Conservation (phyloP, 2,888 invertebrate species). For the Hydrotaea cyrtoneurina region DNA sequence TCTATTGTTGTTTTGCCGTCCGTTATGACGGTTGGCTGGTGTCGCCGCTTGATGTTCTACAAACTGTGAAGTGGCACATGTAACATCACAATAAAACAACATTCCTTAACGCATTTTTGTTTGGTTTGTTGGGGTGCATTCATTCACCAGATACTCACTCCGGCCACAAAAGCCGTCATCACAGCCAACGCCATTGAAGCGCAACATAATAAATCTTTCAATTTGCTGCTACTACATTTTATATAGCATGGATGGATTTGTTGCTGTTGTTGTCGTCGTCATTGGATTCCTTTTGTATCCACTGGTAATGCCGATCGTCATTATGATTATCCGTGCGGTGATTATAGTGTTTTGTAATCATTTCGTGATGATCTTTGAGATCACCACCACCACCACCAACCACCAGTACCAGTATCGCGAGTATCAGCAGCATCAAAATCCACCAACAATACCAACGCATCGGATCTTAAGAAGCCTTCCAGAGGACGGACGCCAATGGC, state of each 20-base stretch:
- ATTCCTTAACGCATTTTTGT: slow-evolving; percentile 65
- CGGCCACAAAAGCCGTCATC: slow-evolving; percentile 12
- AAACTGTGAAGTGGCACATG: slow-evolving; percentile 65
- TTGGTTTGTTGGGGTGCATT: slow-evolving; percentile 28
- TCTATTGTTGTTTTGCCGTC: not conserved
- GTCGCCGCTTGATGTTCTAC: not conserved
- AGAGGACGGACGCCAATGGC: not conserved
- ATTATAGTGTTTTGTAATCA: not conserved
- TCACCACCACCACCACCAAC: slow-evolving; percentile 28
- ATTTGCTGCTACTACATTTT: slow-evolving; percentile 42
- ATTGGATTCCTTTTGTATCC: slow-evolving; percentile 14
- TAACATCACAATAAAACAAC: slow-evolving; percentile 65
- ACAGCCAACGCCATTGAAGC: slow-evolving; percentile 63
- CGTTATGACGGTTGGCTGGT: not conserved
- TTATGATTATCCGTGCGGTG: not conserved
- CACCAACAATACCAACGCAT: not conserved
- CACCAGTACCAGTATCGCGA: slow-evolving; percentile 19
- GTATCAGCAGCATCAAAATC: not conserved
- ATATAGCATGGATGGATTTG: not conserved
- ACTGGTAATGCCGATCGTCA: not conserved
- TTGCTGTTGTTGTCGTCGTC: not conserved
- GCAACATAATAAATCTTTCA: slow-evolving; percentile 66
- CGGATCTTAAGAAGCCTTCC: not conserved
- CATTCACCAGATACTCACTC: slow-evolving; percentile 17
- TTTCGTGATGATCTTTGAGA: slow-evolving; percentile 12